These are phyloP conservation scores for Heterodera filipjevi DNA, from an alignment of 2,888 invertebrate species.

Conservation along the genomic window DNA sequence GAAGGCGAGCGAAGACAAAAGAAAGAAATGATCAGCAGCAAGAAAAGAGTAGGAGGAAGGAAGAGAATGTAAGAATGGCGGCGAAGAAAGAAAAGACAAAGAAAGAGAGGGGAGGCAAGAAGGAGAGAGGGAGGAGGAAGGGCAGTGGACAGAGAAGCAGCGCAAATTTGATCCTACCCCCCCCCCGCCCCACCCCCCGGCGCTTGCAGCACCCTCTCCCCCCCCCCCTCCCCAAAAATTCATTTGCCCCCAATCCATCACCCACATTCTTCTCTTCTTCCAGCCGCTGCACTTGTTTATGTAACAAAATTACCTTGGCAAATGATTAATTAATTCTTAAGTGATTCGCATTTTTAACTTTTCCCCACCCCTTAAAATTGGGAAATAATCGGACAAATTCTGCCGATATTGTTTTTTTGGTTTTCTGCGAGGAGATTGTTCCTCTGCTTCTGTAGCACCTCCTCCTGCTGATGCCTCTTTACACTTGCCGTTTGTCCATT, in stretches of 20 bases:
- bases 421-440: not conserved
- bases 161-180: too few relatives aligned
- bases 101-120: not conserved
- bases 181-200: too few relatives aligned
- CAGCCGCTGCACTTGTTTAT: not conserved
- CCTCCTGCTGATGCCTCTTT: too few relatives aligned
- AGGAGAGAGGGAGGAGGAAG: not conserved
- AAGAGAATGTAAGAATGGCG: not conserved
- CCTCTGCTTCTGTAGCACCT: not conserved
- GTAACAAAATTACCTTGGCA: conserved; percentile 1
- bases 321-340: not conserved
- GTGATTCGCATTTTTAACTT: not conserved
- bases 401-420: not conserved
- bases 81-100: too few relatives aligned
- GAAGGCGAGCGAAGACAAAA: not conserved
- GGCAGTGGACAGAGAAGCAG: too few relatives aligned
- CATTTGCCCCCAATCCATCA: not conserved
- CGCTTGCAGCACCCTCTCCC: too few relatives aligned
- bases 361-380: not conserved
- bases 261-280: not conserved
- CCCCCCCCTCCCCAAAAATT: too few relatives aligned
- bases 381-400: not conserved
- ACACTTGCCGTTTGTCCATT: too few relatives aligned
- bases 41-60: not conserved
- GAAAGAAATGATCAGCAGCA: not conserved